Evolutionary conservation across 2,113 vertebrate genomes (phyloP), one percentile per base, ranked within the genome.

Genomic region (Gallinago jamesoni): DNA sequence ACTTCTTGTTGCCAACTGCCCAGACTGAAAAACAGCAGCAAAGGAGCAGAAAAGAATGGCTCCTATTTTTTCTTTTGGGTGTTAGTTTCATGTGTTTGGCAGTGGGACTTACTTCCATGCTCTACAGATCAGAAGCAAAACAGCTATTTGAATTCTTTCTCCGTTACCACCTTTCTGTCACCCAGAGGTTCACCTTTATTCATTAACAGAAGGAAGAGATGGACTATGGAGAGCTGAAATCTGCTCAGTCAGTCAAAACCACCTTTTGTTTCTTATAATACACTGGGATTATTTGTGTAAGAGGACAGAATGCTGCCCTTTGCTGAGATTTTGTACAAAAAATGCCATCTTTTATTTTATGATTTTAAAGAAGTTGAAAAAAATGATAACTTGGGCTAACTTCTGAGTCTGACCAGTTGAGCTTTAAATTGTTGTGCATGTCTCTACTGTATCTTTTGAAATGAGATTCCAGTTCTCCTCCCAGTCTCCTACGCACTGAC

Each of bases 111-210:
- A 73, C 33, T 85, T 89, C 72, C 81, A 93, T 33, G 84, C 60
- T 87, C 84, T 60, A 80, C 9, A 85, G 92, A 91, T 91, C 77
- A 95, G 43, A 93, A 47, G 60, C 24, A 89, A 86, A 89, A 27
- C 14, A 77, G 25, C 81, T 68, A 39, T 84, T 76, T 43, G 55
- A 78, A 92, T 91, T 87, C 89, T 5, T 89, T 86, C 33, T 64
- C 55, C 7, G 3, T 75, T 80, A 55, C 24, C 55, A 82, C 75
- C 79, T 94, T 94, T 86, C 73, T 81, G 53, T 85, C 78, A 77
- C 41, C 55, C 77, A 76, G 43, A 81, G 70, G 14, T 70, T 80
- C 79, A 86, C 83, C 50, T 92, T 87, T 84, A 92, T 59, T 86
- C 47, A 75, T 60, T 82, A 89, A 83, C 37, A 88, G 55, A 91